Base-by-base conservation (phyloP, 2,113 vertebrate genomes). In the Psephotus haematonotus region DNA sequence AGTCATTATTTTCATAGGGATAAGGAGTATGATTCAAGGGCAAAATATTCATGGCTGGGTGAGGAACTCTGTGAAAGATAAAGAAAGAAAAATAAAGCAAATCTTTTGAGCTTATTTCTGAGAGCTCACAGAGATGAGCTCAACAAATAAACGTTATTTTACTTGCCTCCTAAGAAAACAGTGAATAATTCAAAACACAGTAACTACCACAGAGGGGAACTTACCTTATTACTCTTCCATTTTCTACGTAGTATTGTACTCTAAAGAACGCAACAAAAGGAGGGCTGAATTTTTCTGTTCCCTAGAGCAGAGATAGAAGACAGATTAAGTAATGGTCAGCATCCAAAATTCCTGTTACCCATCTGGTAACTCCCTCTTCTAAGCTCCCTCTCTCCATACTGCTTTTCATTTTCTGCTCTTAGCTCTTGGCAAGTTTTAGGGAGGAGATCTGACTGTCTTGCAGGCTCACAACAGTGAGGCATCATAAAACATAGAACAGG, bases 201-300 rank as follows among this genome's bases (percentile, higher is more conserved):
- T 44, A 64, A 80, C 43, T 80, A 49, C 29, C 19, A 63, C 53
- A 35, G 29, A 75, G 71, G 13, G 31, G 23, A 78, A 55, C 33
- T 75, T 98, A 99, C 99, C 99, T 98, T 91, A 99, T 95, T 37
- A 99, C 97, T 94, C 98, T 97, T 49, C 99, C 99, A 29, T 99
- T 99, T 95, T 99, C 99, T 81, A 99, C 97, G 0, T 99, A 99
- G 97, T 98, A 99, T 90, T 99, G 99, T 69, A 99, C 99, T 97
- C 98, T 98, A 60, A 99, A 98, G 96, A 97, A 99, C 0, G 98
- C 97, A 63, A 99, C 97, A 6, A 98, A 97, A 68, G 98, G 98
- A 85, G 98, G 96, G 3, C 92, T 95, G 86, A 98, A 97, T 89
- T 96, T 98, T 88, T 98, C 97, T 57, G 96, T 78, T 74, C 96